Conservation (phyloP, 1,140 invertebrate genomes). For the Trinorchestia longiramus region DNA sequence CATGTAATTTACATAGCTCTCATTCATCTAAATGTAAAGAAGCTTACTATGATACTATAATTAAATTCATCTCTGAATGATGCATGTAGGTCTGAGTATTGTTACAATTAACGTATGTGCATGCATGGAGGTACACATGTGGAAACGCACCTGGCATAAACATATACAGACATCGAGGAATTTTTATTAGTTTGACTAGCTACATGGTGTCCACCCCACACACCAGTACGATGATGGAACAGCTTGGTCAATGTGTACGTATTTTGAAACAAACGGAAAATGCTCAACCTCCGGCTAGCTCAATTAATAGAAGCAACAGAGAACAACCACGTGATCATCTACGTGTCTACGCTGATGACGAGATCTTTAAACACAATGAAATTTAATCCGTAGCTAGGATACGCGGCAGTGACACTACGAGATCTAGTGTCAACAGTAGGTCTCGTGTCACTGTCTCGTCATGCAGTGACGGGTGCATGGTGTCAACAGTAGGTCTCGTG, state of each 20-base stretch:
- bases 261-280: too few species aligned
- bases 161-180: background rate
- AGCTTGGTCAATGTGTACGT: background rate
- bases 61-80: background rate
- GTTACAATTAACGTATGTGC: background rate
- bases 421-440: too few species aligned
- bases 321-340: too few species aligned
- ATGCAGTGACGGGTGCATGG: too few species aligned
- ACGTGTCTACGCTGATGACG: too few species aligned
- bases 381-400: too few species aligned
- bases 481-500: too few species aligned
- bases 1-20: background rate
- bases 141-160: background rate
- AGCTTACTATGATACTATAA: background rate
- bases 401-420: too few species aligned
- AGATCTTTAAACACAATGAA: too few species aligned
- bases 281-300: background rate
- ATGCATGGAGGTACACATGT: background rate
- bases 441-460: too few species aligned
- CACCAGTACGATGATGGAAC: background rate
- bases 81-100: background rate
- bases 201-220: background rate
- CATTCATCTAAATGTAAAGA: background rate
- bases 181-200: background rate
- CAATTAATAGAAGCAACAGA: background rate